phyloP scores from a whole-genome alignment of 2,888 invertebrate species.

The Nyleta sp. region DNA sequence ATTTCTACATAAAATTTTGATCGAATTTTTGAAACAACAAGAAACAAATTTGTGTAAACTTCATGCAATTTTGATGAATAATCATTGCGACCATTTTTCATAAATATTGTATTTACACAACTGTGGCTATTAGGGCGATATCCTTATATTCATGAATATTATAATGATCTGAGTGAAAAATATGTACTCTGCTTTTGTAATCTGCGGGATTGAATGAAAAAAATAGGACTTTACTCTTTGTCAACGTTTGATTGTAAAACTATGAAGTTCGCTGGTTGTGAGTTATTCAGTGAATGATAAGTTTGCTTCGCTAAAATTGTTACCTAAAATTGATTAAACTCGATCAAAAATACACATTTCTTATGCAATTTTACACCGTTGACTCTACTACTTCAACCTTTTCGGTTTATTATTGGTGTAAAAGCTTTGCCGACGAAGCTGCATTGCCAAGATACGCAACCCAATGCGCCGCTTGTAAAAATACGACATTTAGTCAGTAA shows the following conservation, averaged over 20 bases:
- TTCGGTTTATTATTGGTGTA: conserved; percentile 55
- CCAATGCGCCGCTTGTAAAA: conserved; percentile 36
- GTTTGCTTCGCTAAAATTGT: conserved; percentile 26
- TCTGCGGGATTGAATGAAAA: conserved; percentile 35
- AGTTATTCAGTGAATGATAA: conserved; percentile 40
- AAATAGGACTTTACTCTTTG: conserved; percentile 47
- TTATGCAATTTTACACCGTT: conserved; percentile 43
- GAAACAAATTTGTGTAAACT: no score
- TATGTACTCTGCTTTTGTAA: conserved; percentile 48
- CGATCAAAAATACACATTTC: conserved; percentile 51
- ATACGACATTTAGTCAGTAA: conserved; percentile 17
- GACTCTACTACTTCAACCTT: conserved; percentile 26
- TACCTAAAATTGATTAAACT: conserved; percentile 30
- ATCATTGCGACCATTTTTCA: neutral
- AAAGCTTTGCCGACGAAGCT: conserved; percentile 58
- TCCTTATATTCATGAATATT: conserved; percentile 25
- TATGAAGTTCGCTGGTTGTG: conserved; percentile 46
- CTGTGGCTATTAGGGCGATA: conserved; percentile 9
- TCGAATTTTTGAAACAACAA: no score
- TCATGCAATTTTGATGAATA: neutral
- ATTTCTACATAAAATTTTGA: no score
- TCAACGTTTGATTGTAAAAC: conserved; percentile 49
- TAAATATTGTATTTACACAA: conserved; percentile 10
- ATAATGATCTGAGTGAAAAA: conserved; percentile 45
- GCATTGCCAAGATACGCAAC: conserved; percentile 34